Percentiles rank a stretch among this genome's conserved stretches.
Evolutionary conservation across 2,888 invertebrate genomes (phyloP).

Genomic region (Listrodromus nycthemerus): DNA sequence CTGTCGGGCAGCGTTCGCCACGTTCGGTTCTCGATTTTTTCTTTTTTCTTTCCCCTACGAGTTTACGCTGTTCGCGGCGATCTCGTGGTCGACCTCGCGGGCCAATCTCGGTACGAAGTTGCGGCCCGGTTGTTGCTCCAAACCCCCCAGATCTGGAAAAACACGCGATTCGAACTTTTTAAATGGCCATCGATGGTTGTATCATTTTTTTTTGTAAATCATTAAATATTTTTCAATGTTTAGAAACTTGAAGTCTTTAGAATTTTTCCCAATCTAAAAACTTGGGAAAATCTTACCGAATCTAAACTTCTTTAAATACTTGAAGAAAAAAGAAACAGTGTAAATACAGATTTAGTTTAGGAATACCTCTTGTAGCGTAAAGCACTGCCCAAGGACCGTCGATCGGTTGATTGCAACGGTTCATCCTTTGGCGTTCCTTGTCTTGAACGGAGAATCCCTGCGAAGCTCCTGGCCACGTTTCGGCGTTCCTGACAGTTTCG

Average conservation of each 20-base stretch:
- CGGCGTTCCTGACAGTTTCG: slow-evolving; percentile 82
- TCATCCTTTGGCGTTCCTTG: slow-evolving; percentile 73
- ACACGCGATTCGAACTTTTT: slow-evolving; percentile 2
- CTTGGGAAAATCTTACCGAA: too few species aligned
- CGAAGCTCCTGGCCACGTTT: slow-evolving; percentile 90
- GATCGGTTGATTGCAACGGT: slow-evolving; percentile 59
- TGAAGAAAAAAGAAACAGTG: neutral
- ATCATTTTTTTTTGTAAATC: too few species aligned
- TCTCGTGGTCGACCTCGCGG: slow-evolving; percentile 78
- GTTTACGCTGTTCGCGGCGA: slow-evolving; percentile 45
- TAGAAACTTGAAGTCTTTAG: too few species aligned
- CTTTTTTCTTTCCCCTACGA: slow-evolving; percentile 26
- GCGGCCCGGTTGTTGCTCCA: slow-evolving; percentile 71
- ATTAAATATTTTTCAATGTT: too few species aligned
- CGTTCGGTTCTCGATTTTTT: slow-evolving; percentile 14
- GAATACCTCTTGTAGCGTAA: slow-evolving; percentile 63
- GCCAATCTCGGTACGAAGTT: slow-evolving; percentile 81
- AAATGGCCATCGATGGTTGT: neutral
- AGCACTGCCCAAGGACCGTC: slow-evolving; percentile 68
- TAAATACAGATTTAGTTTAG: neutral
- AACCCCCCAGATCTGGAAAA: slow-evolving; percentile 67
- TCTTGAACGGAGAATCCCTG: slow-evolving; percentile 84
- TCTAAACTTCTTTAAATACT: neutral
- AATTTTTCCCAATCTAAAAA: too few species aligned
- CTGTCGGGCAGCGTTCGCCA: slow-evolving; percentile 20